These are phyloP conservation scores for Tetrao urogallus DNA, from an alignment of 2,113 vertebrate genomes.

Conservation along the genomic window DNA sequence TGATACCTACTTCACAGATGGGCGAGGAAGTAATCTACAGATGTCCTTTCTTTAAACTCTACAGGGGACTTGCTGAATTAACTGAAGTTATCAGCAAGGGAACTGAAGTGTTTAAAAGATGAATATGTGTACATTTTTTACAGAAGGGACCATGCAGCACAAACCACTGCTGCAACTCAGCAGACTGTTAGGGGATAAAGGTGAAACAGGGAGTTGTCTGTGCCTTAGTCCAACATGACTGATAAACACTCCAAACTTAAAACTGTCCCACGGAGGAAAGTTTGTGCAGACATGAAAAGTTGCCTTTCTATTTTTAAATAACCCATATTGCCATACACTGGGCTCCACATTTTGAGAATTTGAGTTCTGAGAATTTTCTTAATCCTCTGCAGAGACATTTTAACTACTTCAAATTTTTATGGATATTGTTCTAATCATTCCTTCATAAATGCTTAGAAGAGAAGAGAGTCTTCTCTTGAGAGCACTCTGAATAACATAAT, in stretches of 20 bases:
- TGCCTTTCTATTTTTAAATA: background rate
- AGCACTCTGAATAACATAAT: background rate
- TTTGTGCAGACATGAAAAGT: background rate
- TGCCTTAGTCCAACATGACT: background rate
- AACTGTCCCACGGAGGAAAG: background rate
- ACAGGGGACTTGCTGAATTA: background rate
- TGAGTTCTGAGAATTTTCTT: background rate
- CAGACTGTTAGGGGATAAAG: background rate
- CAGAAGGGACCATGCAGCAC: background rate
- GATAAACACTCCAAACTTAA: background rate
- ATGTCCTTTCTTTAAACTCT: background rate
- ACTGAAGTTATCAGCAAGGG: background rate
- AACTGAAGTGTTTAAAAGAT: background rate
- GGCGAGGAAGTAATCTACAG: background rate
- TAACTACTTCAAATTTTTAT: background rate
- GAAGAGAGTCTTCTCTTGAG: background rate
- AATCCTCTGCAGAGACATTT: background rate
- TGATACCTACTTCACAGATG: background rate
- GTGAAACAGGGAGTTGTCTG: background rate
- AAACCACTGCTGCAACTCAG: background rate
- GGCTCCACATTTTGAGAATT: background rate
- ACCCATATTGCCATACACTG: background rate
- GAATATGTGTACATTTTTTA: background rate
- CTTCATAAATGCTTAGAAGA: conserved; percentile 17
- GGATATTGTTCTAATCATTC: background rate